A percentile compares a stretch with the other conserved stretches of the same genome.
phyloP scores from a whole-genome alignment of 2,888 invertebrate genomes.

The Nemotelus pantherinus region DNA sequence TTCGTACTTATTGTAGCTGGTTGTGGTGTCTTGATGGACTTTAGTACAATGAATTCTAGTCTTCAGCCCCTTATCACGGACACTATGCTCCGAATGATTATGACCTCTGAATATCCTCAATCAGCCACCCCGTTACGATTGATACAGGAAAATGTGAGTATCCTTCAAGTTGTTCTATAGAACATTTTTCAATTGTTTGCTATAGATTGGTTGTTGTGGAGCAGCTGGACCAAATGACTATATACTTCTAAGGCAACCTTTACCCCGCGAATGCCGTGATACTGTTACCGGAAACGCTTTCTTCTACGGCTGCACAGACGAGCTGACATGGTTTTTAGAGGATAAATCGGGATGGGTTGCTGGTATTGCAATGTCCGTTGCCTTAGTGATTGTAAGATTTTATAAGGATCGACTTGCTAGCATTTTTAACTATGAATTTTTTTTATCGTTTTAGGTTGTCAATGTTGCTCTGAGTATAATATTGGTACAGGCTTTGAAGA shows the following conservation, averaged over 20 bases:
- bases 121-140: constrained; percentile 76
- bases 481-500: constrained; percentile 77
- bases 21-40: constrained; percentile 79
- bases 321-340: constrained; percentile 88
- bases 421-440: neutral
- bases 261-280: constrained; percentile 86
- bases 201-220: constrained; percentile 88
- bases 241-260: constrained; percentile 77
- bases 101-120: constrained; percentile 77
- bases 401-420: neutral
- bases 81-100: constrained; percentile 77
- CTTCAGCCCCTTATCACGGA: constrained; percentile 80
- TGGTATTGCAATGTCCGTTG: constrained; percentile 79
- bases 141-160: constrained; percentile 85
- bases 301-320: constrained; percentile 88
- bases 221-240: constrained; percentile 88
- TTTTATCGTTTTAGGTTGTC: constrained; percentile 68
- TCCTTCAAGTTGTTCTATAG: constrained; percentile 14
- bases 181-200: neutral
- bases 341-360: constrained; percentile 85
- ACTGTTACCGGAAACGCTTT: constrained; percentile 89
- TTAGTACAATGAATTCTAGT: constrained; percentile 82
- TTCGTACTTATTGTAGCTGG: constrained; percentile 80
- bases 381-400: constrained; percentile 79
- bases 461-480: constrained; percentile 77